Conservation (phyloP, 2,888 invertebrate species). For the Apamea anceps region DNA sequence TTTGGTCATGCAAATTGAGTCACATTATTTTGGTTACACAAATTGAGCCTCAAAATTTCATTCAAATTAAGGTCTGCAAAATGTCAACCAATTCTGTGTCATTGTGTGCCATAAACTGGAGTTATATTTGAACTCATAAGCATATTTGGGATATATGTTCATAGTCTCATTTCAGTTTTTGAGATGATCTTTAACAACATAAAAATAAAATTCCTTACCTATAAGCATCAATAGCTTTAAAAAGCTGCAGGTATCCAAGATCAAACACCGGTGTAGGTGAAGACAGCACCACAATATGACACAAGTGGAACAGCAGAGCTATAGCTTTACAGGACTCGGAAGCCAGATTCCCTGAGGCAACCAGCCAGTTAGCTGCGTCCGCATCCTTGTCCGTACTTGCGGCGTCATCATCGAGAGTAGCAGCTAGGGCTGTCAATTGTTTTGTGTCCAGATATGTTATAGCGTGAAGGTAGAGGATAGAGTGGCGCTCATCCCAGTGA, state of each 20-base stretch:
- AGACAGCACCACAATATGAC: slow-evolving; percentile 92
- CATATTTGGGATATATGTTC: not conserved
- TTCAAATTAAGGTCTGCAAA: not conserved
- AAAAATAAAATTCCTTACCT: slow-evolving; percentile 87
- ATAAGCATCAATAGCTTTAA: slow-evolving; percentile 94
- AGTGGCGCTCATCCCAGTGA: slow-evolving; percentile 89
- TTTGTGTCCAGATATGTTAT: slow-evolving; percentile 86
- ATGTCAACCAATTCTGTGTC: not conserved
- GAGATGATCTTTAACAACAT: not conserved
- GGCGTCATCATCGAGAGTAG: slow-evolving; percentile 78
- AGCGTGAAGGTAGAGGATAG: slow-evolving; percentile 89
- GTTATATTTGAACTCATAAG: not conserved
- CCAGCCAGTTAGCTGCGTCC: slow-evolving; percentile 91
- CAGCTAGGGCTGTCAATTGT: slow-evolving; percentile 77
- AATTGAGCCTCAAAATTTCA: not conserved
- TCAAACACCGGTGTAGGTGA: slow-evolving; percentile 92
- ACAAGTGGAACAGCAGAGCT: slow-evolving; percentile 94
- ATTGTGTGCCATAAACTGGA: not conserved
- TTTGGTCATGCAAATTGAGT: no score
- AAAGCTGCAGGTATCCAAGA: slow-evolving; percentile 94
- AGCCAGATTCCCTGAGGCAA: slow-evolving; percentile 88
- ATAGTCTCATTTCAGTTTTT: not conserved
- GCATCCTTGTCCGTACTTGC: slow-evolving; percentile 84
- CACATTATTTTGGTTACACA: no score
- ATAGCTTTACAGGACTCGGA: slow-evolving; percentile 92